Percentiles rank a stretch among this genome's conserved stretches.
Conservation (phyloP, 2,797 vertebrate species). For the Ctenopoma kingsleyae region DNA sequence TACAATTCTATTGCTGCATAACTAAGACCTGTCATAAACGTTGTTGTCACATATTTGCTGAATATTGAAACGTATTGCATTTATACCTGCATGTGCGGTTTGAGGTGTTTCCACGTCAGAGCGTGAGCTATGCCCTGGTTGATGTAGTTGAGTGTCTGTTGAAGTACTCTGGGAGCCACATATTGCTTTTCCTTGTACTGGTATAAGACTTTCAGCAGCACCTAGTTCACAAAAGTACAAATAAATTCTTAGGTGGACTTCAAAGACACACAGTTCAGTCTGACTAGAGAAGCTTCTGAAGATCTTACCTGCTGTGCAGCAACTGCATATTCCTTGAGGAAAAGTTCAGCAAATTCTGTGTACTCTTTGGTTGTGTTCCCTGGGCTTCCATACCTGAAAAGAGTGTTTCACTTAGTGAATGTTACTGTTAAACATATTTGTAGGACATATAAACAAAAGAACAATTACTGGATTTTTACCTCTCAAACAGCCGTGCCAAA, state of each 20-base stretch:
- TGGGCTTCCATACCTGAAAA: slow-evolving; percentile 94
- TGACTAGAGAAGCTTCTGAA: not conserved
- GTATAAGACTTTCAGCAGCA: slow-evolving; percentile 97
- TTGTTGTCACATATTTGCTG: not conserved
- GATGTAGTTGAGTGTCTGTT: slow-evolving; percentile 98
- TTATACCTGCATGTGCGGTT: slow-evolving; percentile 96
- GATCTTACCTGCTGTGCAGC: slow-evolving; percentile 92
- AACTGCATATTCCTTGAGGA: slow-evolving; percentile 98
- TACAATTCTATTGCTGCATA: not conserved
- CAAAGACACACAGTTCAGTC: not conserved
- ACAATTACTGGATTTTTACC: slow-evolving; percentile 77
- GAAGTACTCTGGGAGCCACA: slow-evolving; percentile 96
- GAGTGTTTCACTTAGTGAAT: not conserved
- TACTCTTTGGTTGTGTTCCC: slow-evolving; percentile 99
- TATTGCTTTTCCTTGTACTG: slow-evolving; percentile 99
- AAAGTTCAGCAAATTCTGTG: slow-evolving; percentile 97
- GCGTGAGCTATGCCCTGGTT: slow-evolving; percentile 99
- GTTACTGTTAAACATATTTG: not conserved
- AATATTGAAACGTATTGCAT: not conserved
- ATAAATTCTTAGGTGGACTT: not conserved
- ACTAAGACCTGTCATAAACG: not conserved
- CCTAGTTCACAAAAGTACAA: slow-evolving; percentile 79
- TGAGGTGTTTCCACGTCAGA: slow-evolving; percentile 97
- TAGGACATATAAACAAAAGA: accelerated
- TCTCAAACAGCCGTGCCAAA: slow-evolving; percentile 97